Evolutionary conservation across 2,888 invertebrate species (phyloP).

Genomic region (Deroplatys truncata): DNA sequence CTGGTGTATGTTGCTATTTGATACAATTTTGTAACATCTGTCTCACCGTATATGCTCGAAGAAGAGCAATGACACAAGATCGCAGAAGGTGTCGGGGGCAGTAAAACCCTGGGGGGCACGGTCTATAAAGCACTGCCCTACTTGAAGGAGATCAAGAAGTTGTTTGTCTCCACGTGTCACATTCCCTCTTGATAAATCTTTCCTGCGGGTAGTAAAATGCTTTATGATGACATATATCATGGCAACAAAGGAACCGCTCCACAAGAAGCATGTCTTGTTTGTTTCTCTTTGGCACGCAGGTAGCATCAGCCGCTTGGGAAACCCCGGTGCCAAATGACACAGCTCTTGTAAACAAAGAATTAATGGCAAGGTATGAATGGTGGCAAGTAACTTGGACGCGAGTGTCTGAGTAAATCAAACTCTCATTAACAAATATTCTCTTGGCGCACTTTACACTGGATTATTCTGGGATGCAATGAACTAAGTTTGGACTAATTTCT

Average conservation of each 20-base stretch:
- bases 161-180: background rate
- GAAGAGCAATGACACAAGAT: background rate
- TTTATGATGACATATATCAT: background rate
- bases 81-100: background rate
- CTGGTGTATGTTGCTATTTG: too few species aligned
- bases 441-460: too few species aligned
- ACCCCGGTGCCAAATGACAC: background rate
- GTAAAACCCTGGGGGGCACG: background rate
- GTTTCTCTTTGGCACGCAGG: background rate
- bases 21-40: too few species aligned
- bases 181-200: background rate
- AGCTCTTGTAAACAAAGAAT: background rate
- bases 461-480: too few species aligned
- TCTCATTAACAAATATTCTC: too few species aligned
- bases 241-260: background rate
- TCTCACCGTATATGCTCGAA: too few species aligned
- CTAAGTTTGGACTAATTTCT: too few species aligned
- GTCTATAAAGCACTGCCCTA: background rate
- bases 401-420: too few species aligned
- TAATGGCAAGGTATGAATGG: too few species aligned
- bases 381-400: too few species aligned
- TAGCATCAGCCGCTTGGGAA: background rate
- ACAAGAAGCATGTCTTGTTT: background rate
- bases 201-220: background rate
- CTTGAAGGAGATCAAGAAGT: background rate